Conservation (phyloP, 2,888 invertebrate species). For the Lasioglossum figueresi region DNA sequence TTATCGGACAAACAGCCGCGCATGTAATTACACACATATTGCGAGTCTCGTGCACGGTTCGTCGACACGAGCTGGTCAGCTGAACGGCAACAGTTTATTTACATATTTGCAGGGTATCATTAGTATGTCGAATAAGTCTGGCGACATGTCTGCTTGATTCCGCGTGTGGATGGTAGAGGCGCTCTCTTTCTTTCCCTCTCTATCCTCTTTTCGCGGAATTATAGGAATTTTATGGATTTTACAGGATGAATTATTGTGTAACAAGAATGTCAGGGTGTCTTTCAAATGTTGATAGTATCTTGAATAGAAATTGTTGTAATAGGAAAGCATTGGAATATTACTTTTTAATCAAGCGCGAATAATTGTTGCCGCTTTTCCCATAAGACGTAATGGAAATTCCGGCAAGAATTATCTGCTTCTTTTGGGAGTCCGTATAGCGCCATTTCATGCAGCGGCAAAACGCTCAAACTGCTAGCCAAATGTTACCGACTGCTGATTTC, state of each 20-base stretch:
- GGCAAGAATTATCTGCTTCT: background rate
- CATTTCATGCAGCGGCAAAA: background rate
- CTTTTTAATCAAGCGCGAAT: background rate
- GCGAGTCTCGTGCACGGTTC: constrained; percentile 62
- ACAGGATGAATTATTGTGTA: background rate
- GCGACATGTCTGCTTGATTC: constrained; percentile 74
- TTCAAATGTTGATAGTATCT: background rate
- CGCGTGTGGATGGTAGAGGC: constrained; percentile 48
- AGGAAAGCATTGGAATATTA: background rate
- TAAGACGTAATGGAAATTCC: background rate
- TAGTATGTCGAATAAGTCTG: constrained; percentile 68
- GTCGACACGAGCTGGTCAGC: constrained; percentile 75
- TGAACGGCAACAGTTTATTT: constrained; percentile 77
- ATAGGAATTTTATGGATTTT: background rate
- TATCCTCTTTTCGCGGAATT: background rate
- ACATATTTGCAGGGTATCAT: constrained; percentile 72
- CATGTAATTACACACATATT: constrained; percentile 75
- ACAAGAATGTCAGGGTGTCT: background rate
- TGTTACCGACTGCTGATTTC: too few relatives aligned
- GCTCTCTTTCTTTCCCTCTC: constrained; percentile 13
- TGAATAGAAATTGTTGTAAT: background rate
- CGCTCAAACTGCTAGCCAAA: background rate
- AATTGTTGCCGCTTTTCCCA: background rate
- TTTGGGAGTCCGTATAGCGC: background rate
- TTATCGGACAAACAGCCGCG: constrained; percentile 66